Conservation (phyloP, 1,140 invertebrate species). For the Pseudobourletiella spinata region DNA sequence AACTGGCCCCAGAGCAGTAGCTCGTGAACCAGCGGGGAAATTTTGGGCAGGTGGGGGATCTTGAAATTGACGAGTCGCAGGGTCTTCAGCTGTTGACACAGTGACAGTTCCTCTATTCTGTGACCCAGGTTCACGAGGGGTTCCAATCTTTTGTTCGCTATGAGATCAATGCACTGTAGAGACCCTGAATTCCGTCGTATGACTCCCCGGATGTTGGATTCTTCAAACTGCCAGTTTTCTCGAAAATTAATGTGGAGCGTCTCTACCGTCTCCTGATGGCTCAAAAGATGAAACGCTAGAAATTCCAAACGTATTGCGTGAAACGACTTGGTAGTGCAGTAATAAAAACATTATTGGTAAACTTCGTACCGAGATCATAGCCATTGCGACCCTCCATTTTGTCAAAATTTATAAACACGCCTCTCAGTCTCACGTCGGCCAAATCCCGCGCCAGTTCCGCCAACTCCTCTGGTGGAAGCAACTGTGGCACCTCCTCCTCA, state of each 20-base stretch:
- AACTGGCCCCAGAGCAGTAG: not conserved
- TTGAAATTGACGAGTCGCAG: not conserved
- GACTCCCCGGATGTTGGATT: not conserved
- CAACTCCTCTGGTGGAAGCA: not conserved
- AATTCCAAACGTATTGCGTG: too few species aligned
- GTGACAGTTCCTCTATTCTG: not conserved
- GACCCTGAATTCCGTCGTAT: not conserved
- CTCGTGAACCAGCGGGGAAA: not conserved
- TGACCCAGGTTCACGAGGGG: not conserved
- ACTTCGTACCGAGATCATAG: not conserved
- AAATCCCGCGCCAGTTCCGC: not conserved
- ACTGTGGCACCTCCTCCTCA: not conserved
- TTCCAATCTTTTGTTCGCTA: not conserved
- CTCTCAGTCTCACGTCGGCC: not conserved
- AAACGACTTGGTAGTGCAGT: too few species aligned
- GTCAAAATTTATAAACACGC: not conserved
- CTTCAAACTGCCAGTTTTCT: not conserved
- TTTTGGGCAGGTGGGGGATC: not conserved
- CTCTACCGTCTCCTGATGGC: not conserved
- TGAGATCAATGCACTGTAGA: not conserved
- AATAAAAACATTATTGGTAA: too few species aligned
- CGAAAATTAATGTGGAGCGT: conserved; percentile 2
- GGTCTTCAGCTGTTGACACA: not conserved
- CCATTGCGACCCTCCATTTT: not conserved
- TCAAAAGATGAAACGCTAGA: not conserved